These are phyloP conservation scores for Drosophila kepulauana DNA, from an alignment of 1,140 invertebrate species.

Conservation along the genomic window DNA sequence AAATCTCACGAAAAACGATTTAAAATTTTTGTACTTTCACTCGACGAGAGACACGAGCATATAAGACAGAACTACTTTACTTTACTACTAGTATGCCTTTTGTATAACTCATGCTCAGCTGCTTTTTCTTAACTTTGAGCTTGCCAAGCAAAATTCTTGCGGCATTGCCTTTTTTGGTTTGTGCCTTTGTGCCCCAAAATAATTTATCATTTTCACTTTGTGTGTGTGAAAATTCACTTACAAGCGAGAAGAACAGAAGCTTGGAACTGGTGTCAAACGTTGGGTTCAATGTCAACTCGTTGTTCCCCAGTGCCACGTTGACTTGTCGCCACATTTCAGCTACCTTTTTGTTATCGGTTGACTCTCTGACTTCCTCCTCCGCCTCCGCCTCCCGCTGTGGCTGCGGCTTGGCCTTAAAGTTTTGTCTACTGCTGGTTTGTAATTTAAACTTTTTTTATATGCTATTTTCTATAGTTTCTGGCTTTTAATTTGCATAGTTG, in stretches of 20 bases:
- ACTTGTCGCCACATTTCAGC: conserved; percentile 46
- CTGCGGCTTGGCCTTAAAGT: conserved; percentile 62
- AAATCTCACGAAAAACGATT: conserved; percentile 82
- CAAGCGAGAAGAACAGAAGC: conserved; percentile 5
- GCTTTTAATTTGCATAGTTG: conserved; percentile 69
- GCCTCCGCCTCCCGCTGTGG: background rate
- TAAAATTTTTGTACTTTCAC: conserved; percentile 64
- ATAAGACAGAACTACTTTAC: background rate
- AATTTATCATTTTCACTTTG: conserved; percentile 79
- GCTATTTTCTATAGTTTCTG: conserved; percentile 38
- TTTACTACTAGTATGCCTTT: too few relatives aligned
- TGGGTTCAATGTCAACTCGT: conserved; percentile 20
- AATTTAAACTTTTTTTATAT: conserved; percentile 62
- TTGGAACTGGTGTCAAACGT: conserved; percentile 4
- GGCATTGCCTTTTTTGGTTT: conserved; percentile 62
- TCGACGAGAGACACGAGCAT: conserved; percentile 27
- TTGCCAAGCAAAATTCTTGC: conserved; percentile 76
- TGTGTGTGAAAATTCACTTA: conserved; percentile 56
- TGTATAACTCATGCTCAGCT: conserved; percentile 17
- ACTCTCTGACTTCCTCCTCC: background rate
- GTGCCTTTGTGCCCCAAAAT: conserved; percentile 52
- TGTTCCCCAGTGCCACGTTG: conserved; percentile 3
- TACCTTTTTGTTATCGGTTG: conserved; percentile 56
- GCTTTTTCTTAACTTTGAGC: conserved; percentile 69
- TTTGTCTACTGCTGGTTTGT: conserved; percentile 55